Conservation (phyloP, 2,113 vertebrate species). For the Patagioenas fasciata region DNA sequence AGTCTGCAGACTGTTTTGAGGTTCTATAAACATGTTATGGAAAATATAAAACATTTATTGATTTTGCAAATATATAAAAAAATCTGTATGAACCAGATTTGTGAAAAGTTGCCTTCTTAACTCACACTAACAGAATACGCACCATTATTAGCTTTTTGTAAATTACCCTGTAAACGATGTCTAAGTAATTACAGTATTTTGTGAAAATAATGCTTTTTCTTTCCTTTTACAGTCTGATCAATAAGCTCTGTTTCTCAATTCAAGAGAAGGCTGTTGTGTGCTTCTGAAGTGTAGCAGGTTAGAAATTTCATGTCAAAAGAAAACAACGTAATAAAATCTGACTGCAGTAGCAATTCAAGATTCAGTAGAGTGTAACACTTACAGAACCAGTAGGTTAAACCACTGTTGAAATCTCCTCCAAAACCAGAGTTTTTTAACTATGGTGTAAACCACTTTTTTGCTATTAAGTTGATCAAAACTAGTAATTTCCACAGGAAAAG, state of each 20-base stretch:
- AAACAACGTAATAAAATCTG: slow-evolving; percentile 35
- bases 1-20: background rate
- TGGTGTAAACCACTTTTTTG: background rate
- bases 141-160: background rate
- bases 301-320: slow-evolving; percentile 31
- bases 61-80: too few species aligned
- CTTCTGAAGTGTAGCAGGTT: slow-evolving; percentile 23
- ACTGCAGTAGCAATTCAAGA: slow-evolving; percentile 25
- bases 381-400: background rate
- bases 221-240: background rate
- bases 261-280: background rate
- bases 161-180: background rate
- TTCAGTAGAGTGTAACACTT: slow-evolving; percentile 4
- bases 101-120: too few species aligned
- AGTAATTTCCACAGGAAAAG: background rate
- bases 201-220: background rate
- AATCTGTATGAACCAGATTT: too few species aligned
- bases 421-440: background rate
- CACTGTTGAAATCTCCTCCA: background rate
- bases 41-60: too few species aligned
- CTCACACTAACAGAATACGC: background rate
- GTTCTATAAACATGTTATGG: too few species aligned
- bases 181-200: background rate
- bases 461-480: background rate
- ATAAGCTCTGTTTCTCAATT: background rate